phyloP scores from a whole-genome alignment of 2,113 vertebrate species.

The Serinus canaria region DNA sequence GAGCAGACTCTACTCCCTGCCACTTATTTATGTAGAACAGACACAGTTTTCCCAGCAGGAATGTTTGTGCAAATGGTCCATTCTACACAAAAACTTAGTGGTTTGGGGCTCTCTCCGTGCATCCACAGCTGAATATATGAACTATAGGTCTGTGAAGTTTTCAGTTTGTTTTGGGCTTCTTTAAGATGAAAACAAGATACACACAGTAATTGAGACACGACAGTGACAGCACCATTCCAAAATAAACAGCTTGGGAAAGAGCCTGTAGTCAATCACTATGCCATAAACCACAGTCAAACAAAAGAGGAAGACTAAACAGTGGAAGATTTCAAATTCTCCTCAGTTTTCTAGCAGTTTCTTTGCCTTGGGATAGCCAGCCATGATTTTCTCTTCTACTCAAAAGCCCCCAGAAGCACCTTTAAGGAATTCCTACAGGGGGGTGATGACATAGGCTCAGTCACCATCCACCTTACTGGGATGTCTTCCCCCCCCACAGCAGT shows the following conservation, averaged over 20 bases:
- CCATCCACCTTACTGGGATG: not conserved
- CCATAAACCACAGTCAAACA: not conserved
- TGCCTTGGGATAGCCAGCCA: not conserved
- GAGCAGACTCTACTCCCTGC: not conserved
- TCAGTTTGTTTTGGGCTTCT: not conserved
- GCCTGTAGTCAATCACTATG: not conserved
- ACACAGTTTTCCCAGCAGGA: not conserved
- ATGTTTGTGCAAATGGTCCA: not conserved
- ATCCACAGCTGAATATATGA: not conserved
- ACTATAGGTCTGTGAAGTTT: not conserved
- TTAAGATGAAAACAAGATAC: not conserved
- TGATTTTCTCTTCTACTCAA: not conserved
- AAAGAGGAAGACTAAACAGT: not conserved
- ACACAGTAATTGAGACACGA: not conserved
- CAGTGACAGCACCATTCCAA: not conserved
- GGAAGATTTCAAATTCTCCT: not conserved
- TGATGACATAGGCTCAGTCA: not conserved
- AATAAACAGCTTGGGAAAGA: constrained; percentile 3
- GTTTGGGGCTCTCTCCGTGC: not conserved
- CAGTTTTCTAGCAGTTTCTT: not conserved
- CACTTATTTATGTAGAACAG: not conserved
- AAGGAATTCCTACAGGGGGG: fast-evolving
- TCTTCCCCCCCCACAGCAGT: not conserved
- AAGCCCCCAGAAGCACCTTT: not conserved
- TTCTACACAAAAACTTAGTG: not conserved